phyloP scores from a whole-genome alignment of 2,113 vertebrate species.

The Larimichthys crocea region DNA sequence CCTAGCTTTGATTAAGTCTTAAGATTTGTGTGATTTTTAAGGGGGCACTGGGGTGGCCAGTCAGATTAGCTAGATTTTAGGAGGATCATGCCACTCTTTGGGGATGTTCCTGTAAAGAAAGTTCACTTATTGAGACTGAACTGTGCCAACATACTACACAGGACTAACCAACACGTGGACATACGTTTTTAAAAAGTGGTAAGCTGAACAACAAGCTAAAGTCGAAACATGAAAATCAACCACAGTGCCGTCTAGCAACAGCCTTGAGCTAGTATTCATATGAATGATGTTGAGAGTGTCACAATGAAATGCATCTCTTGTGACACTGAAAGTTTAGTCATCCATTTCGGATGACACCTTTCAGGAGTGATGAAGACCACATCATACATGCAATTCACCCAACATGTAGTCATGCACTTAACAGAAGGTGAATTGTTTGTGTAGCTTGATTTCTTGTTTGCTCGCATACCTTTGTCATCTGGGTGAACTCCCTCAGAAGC shows the following conservation, averaged over 20 bases:
- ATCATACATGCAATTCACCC: conserved; percentile 72
- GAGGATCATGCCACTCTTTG: neutral
- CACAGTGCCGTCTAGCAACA: conserved; percentile 42
- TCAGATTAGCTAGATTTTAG: neutral
- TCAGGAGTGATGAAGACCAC: conserved; percentile 59
- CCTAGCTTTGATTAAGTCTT: neutral
- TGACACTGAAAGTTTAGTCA: conserved; percentile 71
- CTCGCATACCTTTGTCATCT: conserved; percentile 81
- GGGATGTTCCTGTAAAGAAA: conserved; percentile 2
- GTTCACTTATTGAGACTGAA: conserved; percentile 49
- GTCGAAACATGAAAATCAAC: conserved; percentile 33
- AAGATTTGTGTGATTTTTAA: neutral
- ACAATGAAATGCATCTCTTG: conserved; percentile 65
- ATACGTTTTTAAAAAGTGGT: conserved; percentile 20
- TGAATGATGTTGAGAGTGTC: conserved; percentile 52
- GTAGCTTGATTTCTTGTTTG: conserved; percentile 45
- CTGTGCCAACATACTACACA: conserved; percentile 3
- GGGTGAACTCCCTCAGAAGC: conserved; percentile 71
- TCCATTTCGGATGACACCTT: conserved; percentile 63
- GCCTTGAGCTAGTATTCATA: conserved; percentile 33
- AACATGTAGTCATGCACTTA: conserved; percentile 70
- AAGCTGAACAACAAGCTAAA: conserved; percentile 5
- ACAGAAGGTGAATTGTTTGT: conserved; percentile 57
- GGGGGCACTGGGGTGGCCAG: neutral
- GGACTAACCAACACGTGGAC: neutral